Percentiles rank a stretch among this genome's conserved stretches.
Evolutionary conservation across 2,888 invertebrate genomes (phyloP).

Genomic region (Eristalinus aeneus): DNA sequence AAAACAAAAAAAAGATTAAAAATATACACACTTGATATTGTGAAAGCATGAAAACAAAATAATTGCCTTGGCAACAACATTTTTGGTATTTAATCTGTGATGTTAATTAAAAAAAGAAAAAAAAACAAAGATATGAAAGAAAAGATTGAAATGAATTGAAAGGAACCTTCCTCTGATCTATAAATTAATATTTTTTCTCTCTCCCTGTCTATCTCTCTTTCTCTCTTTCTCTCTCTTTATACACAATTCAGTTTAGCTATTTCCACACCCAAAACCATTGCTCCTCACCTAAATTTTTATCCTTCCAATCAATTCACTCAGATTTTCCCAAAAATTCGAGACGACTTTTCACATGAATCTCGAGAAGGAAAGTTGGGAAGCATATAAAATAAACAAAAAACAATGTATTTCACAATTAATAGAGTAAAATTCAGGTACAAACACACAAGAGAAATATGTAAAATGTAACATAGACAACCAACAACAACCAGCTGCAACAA

Average conservation of each 20-base stretch:
- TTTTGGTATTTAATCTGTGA: conserved; percentile 73
- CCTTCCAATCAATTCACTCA: background rate
- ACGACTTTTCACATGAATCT: background rate
- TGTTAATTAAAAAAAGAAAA: conserved; percentile 68
- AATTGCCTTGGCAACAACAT: conserved; percentile 65
- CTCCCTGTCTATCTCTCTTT: background rate
- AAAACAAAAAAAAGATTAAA: conserved; percentile 31
- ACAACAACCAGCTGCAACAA: conserved; percentile 34
- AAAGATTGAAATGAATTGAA: background rate
- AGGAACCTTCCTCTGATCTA: conserved; percentile 24
- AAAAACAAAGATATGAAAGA: conserved; percentile 33
- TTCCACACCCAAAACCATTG: background rate
- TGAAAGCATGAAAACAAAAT: conserved; percentile 12
- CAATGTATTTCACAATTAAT: conserved; percentile 51
- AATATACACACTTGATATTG: conserved; percentile 21
- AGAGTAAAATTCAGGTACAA: conserved; percentile 62
- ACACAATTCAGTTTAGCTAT: background rate
- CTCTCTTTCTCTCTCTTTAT: background rate
- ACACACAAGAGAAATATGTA: conserved; percentile 16
- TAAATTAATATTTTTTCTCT: background rate
- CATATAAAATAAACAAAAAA: background rate
- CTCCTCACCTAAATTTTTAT: background rate
- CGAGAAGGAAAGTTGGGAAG: background rate
- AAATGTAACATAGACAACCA: conserved; percentile 30
- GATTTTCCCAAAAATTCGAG: background rate